Evolutionary conservation across 2,888 invertebrate genomes (phyloP), one percentile per base, ranked within the genome.

Genomic region (Theretra japonica): DNA sequence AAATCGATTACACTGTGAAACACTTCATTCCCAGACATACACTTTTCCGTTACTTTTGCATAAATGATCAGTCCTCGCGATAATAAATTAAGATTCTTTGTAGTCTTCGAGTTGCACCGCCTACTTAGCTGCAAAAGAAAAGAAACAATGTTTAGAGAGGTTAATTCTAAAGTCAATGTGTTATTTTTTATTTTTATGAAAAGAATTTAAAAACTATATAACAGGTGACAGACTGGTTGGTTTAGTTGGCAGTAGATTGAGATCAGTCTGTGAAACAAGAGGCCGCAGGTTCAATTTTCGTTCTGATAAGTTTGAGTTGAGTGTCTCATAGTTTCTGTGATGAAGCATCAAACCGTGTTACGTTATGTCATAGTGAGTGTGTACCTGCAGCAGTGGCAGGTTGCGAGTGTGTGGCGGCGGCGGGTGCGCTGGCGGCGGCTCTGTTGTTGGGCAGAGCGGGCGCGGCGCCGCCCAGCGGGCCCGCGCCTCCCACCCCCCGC

Each of bases 81-180:
- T 91, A 93, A 93, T 93, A 93, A 92, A 90, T 92, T 94, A 92
- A 90, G 91, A 91, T 94, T 93, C 92, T 88, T 87, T 87, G 86
- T 88, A 86, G 88, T 87, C 87, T 88, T 85, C 83, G 77, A 81
- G 80, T 83, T 79, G 81, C 82, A 79, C 78, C 79, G 84, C 80
- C 88, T 94, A 93, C 89, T 95, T 94, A 73, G 93, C 95, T 92
- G 95, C 77, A 80, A 89, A 86, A 73, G 80, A 83, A 85, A 81
- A 80, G 80, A 77, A 81, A 74, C 69, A 57, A 33, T 21, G 62
- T 5, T 65, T 30, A 56, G 19, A 30, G 23, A 8, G 2, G 48
- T 1, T 57, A 23, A 8, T n/a, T 2, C 19, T n/a, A 53, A 53
- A 17, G 5, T 53, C 17, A n/a, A 8, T 19, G n/a, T n/a, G 19